Evolutionary conservation across 2,888 invertebrate genomes (phyloP).

Genomic region (Tetragonula carbonaria): DNA sequence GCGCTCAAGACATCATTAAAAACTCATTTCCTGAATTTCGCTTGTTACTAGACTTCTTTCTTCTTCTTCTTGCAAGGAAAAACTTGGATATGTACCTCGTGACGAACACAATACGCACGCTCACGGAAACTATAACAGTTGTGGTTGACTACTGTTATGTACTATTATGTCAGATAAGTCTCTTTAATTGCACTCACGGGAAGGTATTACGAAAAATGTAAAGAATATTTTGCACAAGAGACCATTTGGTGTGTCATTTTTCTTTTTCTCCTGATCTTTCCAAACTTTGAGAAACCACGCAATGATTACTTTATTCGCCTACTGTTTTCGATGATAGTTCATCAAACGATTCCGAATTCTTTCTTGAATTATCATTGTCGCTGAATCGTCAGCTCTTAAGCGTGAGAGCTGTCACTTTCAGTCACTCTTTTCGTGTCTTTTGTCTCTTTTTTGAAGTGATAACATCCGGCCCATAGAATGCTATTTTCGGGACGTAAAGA

Average conservation of each 20-base stretch:
- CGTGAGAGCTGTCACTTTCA: constrained; percentile 18
- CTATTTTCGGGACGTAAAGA: not conserved
- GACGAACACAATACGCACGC: too few species aligned
- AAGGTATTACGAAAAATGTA: not conserved
- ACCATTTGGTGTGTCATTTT: constrained; percentile 50
- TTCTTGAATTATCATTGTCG: not conserved
- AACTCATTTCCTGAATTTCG: not conserved
- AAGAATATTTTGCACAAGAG: not conserved
- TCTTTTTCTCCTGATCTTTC: constrained; percentile 31
- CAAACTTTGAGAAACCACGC: constrained; percentile 31
- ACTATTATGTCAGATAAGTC: not conserved
- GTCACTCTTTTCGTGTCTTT: not conserved
- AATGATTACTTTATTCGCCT: constrained; percentile 39
- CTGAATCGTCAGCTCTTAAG: constrained; percentile 12
- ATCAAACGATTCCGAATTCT: not conserved
- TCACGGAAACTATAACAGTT: too few species aligned
- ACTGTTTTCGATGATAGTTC: not conserved
- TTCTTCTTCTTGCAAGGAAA: too few species aligned
- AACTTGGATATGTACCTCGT: too few species aligned
- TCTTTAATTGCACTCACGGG: not conserved
- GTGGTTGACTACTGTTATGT: not conserved
- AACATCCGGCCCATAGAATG: not conserved
- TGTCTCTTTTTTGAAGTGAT: not conserved
- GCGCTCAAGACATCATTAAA: not conserved
- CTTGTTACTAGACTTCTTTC: not conserved